These are phyloP conservation scores for Bombus sibiricus DNA, from an alignment of 1,140 invertebrate genomes.

Conservation along the genomic window DNA sequence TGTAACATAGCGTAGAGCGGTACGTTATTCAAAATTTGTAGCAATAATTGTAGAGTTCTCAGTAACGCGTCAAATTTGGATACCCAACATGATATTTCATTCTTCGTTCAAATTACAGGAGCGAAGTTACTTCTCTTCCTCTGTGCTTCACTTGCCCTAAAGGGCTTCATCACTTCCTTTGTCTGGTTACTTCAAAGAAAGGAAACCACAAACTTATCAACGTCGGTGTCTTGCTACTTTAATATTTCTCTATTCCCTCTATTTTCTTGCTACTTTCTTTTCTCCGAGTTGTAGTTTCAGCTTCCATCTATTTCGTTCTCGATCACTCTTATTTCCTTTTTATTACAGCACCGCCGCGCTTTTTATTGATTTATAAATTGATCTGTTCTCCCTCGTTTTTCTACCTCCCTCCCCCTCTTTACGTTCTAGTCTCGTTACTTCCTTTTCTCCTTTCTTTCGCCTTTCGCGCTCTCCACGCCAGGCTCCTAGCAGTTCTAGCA, in stretches of 20 bases:
- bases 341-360: constrained; percentile 4
- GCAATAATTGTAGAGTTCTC: background rate
- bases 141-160: background rate
- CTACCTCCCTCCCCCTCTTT: no score
- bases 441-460: background rate
- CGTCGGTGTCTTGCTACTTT: background rate
- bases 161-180: background rate
- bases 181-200: background rate
- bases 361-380: constrained; percentile 40
- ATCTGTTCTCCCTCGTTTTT: background rate
- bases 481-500: background rate
- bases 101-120: background rate
- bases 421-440: background rate
- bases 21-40: background rate
- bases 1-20: no score
- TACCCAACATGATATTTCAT: constrained; percentile 1
- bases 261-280: no score
- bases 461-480: background rate
- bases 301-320: constrained; percentile 1
- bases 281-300: background rate
- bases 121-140: background rate
- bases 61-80: background rate
- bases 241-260: constrained; percentile 3
- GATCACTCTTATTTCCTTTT: constrained; percentile 6
- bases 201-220: constrained; percentile 8